A percentile compares a stretch with the other conserved stretches of the same genome.
These are phyloP conservation scores for Perccottus glenii DNA, from an alignment of 2,113 vertebrate genomes.

Conservation along the genomic window DNA sequence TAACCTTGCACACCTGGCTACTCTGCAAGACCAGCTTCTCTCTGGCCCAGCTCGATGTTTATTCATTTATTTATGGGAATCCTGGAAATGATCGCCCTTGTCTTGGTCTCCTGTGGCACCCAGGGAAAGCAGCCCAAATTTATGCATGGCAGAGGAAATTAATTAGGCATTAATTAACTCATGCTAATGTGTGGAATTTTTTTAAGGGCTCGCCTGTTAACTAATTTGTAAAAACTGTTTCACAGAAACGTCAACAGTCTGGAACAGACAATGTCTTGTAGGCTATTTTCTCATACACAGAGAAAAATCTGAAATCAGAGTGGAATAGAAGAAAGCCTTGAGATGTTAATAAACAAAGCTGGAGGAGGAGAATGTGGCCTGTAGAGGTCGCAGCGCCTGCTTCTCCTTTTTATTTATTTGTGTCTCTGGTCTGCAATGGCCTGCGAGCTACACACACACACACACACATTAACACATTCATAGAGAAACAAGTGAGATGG, in stretches of 20 bases:
- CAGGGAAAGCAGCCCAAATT: constrained; percentile 70
- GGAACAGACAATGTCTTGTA: constrained; percentile 69
- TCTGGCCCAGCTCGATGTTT: constrained; percentile 78
- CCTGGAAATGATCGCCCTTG: constrained; percentile 72
- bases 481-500: constrained; percentile 49
- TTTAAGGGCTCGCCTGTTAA: constrained; percentile 75
- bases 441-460: constrained; percentile 54
- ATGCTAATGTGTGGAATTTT: constrained; percentile 80
- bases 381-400: constrained; percentile 64
- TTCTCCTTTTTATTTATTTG: constrained; percentile 68
- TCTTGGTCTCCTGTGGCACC: constrained; percentile 71
- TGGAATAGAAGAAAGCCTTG: constrained; percentile 66
- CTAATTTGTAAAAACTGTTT: constrained; percentile 81
- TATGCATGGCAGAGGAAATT: constrained; percentile 84
- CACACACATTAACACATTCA: constrained; percentile 33
- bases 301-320: constrained; percentile 69
- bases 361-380: constrained; percentile 61
- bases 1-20: constrained; percentile 77
- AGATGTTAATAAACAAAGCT: constrained; percentile 76
- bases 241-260: constrained; percentile 64
- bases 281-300: constrained; percentile 65
- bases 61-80: constrained; percentile 83
- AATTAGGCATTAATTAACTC: constrained; percentile 86
- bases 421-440: constrained; percentile 62
- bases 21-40: constrained; percentile 62